Percentiles rank a stretch among this genome's conserved stretches.
Evolutionary conservation across 2,113 vertebrate genomes (phyloP).

Genomic region (Colinus virginianus): DNA sequence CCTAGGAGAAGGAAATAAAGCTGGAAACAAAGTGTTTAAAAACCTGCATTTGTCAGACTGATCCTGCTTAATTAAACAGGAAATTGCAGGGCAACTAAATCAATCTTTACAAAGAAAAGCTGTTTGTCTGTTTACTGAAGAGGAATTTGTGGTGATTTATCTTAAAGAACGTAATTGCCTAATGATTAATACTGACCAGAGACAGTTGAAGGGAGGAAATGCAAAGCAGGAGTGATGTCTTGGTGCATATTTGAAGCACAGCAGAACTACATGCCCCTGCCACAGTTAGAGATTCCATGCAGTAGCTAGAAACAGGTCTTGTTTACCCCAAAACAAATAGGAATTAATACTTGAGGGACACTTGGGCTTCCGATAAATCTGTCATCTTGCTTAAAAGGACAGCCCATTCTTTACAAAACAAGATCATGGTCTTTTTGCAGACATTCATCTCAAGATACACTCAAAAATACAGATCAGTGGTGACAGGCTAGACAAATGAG

Average conservation of each 20-base stretch:
- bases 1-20: not conserved
- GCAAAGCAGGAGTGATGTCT: conserved; percentile 11
- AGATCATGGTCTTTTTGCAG: not conserved
- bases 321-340: not conserved
- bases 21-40: conserved; percentile 42
- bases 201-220: conserved; percentile 21
- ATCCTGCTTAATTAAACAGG: conserved; percentile 73
- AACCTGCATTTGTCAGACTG: conserved; percentile 48
- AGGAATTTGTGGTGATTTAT: conserved; percentile 62
- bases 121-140: conserved; percentile 67
- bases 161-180: conserved; percentile 61
- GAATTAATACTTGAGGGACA: not conserved
- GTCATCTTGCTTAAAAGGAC: conserved; percentile 24
- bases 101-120: conserved; percentile 65
- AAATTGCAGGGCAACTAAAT: conserved; percentile 64
- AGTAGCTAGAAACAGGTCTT: not conserved
- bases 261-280: not conserved
- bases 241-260: not conserved
- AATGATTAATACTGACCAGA: conserved; percentile 61
- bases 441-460: conserved; percentile 27
- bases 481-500: conserved; percentile 43
- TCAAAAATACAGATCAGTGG: conserved; percentile 37
- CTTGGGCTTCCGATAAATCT: conserved; percentile 4
- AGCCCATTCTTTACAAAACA: conserved; percentile 12
- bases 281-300: not conserved